Percentiles rank a stretch among this genome's conserved stretches.
These are phyloP conservation scores for Cyprinodon variegatus DNA, from an alignment of 2,113 vertebrate species.

Conservation along the genomic window DNA sequence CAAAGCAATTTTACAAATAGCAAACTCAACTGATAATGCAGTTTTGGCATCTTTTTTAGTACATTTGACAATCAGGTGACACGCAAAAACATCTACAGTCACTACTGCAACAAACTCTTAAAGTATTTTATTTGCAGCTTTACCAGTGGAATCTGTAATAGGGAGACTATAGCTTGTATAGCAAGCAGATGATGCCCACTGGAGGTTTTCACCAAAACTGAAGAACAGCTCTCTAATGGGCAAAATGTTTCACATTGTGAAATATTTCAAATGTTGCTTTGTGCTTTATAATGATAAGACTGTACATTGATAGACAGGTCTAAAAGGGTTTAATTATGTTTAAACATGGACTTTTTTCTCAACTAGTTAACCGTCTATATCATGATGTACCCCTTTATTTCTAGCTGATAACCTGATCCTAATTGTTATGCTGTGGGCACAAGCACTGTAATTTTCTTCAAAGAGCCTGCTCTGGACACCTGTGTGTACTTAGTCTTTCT, in stretches of 20 bases:
- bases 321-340: slow-evolving; percentile 50
- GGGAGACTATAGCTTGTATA: neutral
- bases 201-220: slow-evolving; percentile 20
- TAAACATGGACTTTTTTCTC: slow-evolving; percentile 45
- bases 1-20: no score
- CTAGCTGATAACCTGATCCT: slow-evolving; percentile 69
- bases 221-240: neutral
- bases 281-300: slow-evolving; percentile 12
- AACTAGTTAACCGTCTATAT: slow-evolving; percentile 33
- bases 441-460: slow-evolving; percentile 78
- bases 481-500: slow-evolving; percentile 76
- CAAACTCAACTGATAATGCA: no score
- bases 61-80: no score
- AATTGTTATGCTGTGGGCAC: slow-evolving; percentile 69
- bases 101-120: neutral
- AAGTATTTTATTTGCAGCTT: neutral
- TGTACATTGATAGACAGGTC: slow-evolving; percentile 17
- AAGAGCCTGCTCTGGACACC: slow-evolving; percentile 71
- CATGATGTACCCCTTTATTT: slow-evolving; percentile 77
- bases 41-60: no score
- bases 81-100: neutral
- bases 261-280: slow-evolving; percentile 2
- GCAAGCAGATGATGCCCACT: slow-evolving; percentile 43
- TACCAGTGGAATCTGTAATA: neutral
- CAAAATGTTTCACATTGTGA: neutral